A percentile compares a stretch with the other conserved stretches of the same genome.
These are phyloP conservation scores for Zosterops lateralis DNA, from an alignment of 2,113 vertebrate species.

Conservation along the genomic window DNA sequence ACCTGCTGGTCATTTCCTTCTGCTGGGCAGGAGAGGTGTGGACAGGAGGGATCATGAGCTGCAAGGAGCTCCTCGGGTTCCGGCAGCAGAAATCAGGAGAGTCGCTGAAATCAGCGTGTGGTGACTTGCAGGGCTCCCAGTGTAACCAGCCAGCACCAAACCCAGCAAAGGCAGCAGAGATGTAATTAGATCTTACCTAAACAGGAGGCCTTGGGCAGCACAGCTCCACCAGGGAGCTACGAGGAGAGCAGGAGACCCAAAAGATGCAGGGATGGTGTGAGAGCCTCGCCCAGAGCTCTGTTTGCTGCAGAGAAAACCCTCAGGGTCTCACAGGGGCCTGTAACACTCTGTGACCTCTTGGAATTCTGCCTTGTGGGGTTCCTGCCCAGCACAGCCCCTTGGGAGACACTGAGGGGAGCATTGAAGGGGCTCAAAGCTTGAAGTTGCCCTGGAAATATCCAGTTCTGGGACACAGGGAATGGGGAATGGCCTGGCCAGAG, in stretches of 20 bases:
- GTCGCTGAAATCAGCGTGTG: background rate
- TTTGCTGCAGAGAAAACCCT: background rate
- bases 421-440: background rate
- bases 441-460: background rate
- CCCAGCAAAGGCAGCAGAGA: background rate
- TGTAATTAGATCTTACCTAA: background rate
- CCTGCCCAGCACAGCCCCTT: background rate
- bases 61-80: background rate
- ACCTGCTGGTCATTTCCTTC: background rate
- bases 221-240: background rate
- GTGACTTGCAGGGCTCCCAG: background rate
- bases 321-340: background rate
- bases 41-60: background rate
- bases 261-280: background rate
- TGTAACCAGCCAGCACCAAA: background rate
- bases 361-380: background rate
- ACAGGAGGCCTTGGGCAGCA: background rate
- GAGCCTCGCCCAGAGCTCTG: background rate
- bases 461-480: background rate
- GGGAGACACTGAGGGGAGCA: too few relatives aligned
- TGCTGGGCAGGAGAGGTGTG: background rate
- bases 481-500: background rate
- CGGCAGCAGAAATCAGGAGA: background rate
- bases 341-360: background rate
- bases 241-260: background rate